Percentiles rank a stretch among this genome's conserved stretches.
Conservation (phyloP, 2,113 vertebrate genomes). For the Trinectes maculatus region DNA sequence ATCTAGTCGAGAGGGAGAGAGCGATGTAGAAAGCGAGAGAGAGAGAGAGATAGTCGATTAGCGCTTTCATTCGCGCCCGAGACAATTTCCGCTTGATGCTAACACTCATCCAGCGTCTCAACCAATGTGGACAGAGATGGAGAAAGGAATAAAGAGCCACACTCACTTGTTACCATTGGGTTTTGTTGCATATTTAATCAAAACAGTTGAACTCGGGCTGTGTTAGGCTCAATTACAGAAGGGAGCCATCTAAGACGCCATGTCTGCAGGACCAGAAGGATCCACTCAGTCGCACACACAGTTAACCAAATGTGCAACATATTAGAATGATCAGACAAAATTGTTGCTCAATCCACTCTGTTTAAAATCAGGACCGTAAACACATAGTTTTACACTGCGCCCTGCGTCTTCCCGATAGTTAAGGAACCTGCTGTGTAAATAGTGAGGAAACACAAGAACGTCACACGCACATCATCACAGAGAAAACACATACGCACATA, state of each 20-base stretch:
- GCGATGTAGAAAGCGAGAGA: slow-evolving; percentile 6
- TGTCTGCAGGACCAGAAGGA: slow-evolving; percentile 20
- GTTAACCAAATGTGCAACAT: slow-evolving; percentile 23
- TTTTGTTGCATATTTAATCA: slow-evolving; percentile 69
- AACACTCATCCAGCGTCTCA: slow-evolving; percentile 61
- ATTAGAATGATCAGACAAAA: slow-evolving; percentile 29
- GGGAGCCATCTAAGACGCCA: slow-evolving; percentile 50
- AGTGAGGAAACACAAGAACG: background rate
- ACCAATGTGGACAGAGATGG: slow-evolving; percentile 58
- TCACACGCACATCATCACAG: slow-evolving; percentile 6
- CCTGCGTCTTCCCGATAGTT: slow-evolving; percentile 7
- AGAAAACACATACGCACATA: background rate
- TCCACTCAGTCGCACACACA: background rate
- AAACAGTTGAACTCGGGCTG: slow-evolving; percentile 58
- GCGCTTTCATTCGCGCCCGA: slow-evolving; percentile 48
- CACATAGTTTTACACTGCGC: slow-evolving; percentile 18
- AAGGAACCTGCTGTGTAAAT: slow-evolving; percentile 9
- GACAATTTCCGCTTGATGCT: slow-evolving; percentile 66
- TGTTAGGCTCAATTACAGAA: slow-evolving; percentile 38
- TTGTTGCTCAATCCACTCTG: slow-evolving; percentile 46
- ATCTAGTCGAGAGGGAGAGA: slow-evolving; percentile 20
- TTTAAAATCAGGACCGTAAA: slow-evolving; percentile 32
- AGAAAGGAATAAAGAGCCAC: slow-evolving; percentile 45
- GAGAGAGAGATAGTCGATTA: slow-evolving; percentile 51
- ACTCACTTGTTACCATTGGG: slow-evolving; percentile 43